Evolutionary conservation across 1,140 invertebrate species (phyloP).

Genomic region (Samia ricini): DNA sequence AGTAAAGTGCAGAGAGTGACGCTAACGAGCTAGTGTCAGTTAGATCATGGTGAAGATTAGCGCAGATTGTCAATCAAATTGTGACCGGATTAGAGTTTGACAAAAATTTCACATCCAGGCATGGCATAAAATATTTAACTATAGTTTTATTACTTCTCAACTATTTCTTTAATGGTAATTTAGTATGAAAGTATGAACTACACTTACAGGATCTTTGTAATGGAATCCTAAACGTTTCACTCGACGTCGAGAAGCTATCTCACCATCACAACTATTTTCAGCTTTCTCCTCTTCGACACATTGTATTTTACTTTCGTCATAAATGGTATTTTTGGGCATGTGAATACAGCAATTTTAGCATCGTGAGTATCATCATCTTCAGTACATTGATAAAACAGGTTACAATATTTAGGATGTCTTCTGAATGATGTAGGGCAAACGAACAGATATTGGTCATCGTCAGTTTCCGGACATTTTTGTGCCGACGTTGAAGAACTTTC

Average conservation of each 20-base stretch:
- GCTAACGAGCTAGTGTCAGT: too few species aligned
- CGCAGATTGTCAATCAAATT: too few species aligned
- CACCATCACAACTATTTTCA: constrained; percentile 77
- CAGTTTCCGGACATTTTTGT: constrained; percentile 73
- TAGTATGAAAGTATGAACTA: background rate
- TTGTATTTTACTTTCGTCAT: constrained; percentile 84
- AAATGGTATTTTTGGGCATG: constrained; percentile 88
- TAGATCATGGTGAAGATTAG: too few species aligned
- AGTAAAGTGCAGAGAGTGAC: too few species aligned
- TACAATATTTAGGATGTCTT: constrained; percentile 90
- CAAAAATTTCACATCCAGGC: too few species aligned
- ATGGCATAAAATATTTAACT: too few species aligned
- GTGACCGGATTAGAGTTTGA: too few species aligned
- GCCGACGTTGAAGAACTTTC: constrained; percentile 32
- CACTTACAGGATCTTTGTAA: constrained; percentile 80
- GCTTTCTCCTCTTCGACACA: constrained; percentile 82
- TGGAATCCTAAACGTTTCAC: constrained; percentile 77
- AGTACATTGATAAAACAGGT: constrained; percentile 90
- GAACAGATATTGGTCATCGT: constrained; percentile 83
- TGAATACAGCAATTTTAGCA: constrained; percentile 84
- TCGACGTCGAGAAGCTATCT: constrained; percentile 75
- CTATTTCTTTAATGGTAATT: background rate
- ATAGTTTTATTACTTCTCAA: too few species aligned
- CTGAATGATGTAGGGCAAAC: constrained; percentile 89
- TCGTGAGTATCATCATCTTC: constrained; percentile 81